Evolutionary conservation across 2,113 vertebrate species (phyloP).

Genomic region (Calonectris borealis): DNA sequence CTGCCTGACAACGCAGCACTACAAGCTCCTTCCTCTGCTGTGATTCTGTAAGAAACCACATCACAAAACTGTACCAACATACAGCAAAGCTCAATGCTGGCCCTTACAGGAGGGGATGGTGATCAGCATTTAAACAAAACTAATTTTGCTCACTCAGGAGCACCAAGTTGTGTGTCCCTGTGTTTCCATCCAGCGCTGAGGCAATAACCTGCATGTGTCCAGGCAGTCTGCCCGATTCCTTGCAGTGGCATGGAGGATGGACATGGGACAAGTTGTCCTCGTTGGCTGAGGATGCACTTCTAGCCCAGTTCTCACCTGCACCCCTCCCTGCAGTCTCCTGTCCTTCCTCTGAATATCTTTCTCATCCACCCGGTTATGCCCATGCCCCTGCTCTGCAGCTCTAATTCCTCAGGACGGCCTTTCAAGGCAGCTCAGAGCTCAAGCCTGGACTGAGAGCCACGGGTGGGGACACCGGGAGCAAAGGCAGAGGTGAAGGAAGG

Average conservation of each 20-base stretch:
- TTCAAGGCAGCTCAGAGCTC: not conserved
- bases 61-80: not conserved
- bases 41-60: not conserved
- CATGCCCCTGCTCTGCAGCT: not conserved
- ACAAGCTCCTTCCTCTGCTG: not conserved
- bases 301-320: not conserved
- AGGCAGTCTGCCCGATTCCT: rapidly evolving
- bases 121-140: not conserved
- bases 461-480: not conserved
- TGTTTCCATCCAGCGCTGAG: not conserved
- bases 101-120: not conserved
- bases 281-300: not conserved
- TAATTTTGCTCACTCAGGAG: not conserved
- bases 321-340: not conserved
- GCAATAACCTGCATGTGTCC: not conserved
- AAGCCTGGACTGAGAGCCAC: not conserved
- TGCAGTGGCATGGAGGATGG: not conserved
- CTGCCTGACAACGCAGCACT: not conserved
- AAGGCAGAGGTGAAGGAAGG: slow-evolving; percentile 5
- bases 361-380: not conserved
- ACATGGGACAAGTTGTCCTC: not conserved
- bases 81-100: not conserved
- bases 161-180: not conserved
- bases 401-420: not conserved
- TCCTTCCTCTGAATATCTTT: not conserved